A percentile compares a stretch with the other conserved stretches of the same genome.
phyloP scores from a whole-genome alignment of 2,113 vertebrate species.

The Okapia johnstoni region DNA sequence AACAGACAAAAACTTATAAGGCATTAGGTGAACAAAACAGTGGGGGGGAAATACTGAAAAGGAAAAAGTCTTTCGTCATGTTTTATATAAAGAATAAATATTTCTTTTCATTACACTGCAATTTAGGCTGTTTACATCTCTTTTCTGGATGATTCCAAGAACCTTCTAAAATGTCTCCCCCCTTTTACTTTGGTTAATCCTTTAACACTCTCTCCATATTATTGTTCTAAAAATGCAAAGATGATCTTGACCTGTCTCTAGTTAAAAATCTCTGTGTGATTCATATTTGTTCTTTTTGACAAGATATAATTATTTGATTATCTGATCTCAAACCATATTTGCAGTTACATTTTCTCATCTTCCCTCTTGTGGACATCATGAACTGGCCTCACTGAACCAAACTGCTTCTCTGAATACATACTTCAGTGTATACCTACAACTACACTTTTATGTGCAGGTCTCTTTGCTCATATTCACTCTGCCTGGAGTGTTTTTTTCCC shows the following conservation, averaged over 20 bases:
- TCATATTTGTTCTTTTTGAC: background rate
- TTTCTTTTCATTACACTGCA: background rate
- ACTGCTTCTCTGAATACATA: background rate
- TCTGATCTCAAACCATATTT: background rate
- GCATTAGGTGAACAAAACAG: background rate
- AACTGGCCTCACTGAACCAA: background rate
- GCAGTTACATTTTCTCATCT: background rate
- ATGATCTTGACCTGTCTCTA: background rate
- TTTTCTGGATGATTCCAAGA: background rate
- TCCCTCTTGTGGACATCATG: background rate
- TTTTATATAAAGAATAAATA: background rate
- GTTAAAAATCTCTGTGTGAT: background rate
- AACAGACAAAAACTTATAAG: background rate
- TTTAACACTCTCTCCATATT: background rate
- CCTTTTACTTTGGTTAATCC: background rate
- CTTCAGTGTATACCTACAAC: background rate
- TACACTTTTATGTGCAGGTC: background rate
- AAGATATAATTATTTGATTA: background rate
- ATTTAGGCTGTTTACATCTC: background rate
- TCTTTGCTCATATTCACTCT: background rate
- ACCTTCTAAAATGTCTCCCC: background rate
- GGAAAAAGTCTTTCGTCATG: background rate
- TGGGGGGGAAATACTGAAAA: background rate
- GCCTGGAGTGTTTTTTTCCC: background rate
- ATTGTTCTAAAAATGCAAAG: slow-evolving; percentile 18